These are phyloP conservation scores for Andrena hattorfiana DNA, from an alignment of 2,888 invertebrate species.

Conservation along the genomic window DNA sequence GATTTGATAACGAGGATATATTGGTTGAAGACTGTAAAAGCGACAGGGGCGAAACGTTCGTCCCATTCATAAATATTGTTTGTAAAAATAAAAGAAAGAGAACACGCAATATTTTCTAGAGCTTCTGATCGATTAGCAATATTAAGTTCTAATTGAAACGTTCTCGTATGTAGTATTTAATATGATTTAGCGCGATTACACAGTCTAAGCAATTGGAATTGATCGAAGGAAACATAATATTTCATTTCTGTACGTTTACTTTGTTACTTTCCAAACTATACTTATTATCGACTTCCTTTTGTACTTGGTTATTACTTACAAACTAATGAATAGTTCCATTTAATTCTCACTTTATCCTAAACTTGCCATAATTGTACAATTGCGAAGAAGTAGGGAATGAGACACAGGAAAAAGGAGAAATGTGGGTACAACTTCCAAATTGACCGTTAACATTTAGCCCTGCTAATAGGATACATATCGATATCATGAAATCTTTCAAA, in stretches of 20 bases:
- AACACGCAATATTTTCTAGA: conserved; percentile 41
- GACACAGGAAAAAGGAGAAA: conserved; percentile 61
- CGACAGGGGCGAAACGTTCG: conserved; percentile 37
- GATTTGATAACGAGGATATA: conserved; percentile 32
- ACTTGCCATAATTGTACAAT: conserved; percentile 55
- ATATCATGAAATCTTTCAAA: conserved; percentile 75
- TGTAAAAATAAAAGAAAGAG: conserved; percentile 27
- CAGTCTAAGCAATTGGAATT: conserved; percentile 63
- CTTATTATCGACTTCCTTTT: conserved; percentile 42
- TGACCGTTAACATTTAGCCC: conserved; percentile 77
- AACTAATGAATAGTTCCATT: conserved; percentile 56
- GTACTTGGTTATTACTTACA: conserved; percentile 52
- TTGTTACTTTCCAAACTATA: conserved; percentile 54
- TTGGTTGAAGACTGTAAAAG: conserved; percentile 64
- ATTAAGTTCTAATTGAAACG: conserved; percentile 28
- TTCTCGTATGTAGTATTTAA: conserved; percentile 35
- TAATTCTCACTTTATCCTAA: conserved; percentile 45
- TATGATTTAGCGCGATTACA: conserved; percentile 37
- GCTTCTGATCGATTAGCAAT: conserved; percentile 41
- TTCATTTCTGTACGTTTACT: conserved; percentile 46
- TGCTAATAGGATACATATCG: conserved; percentile 82
- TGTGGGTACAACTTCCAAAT: conserved; percentile 79
- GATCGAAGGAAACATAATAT: conserved; percentile 42
- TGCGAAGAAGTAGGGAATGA: conserved; percentile 36
- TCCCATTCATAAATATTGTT: conserved; percentile 49